Base-by-base conservation (phyloP, 2,888 invertebrate species). In the Myopa tessellatipennis region DNA sequence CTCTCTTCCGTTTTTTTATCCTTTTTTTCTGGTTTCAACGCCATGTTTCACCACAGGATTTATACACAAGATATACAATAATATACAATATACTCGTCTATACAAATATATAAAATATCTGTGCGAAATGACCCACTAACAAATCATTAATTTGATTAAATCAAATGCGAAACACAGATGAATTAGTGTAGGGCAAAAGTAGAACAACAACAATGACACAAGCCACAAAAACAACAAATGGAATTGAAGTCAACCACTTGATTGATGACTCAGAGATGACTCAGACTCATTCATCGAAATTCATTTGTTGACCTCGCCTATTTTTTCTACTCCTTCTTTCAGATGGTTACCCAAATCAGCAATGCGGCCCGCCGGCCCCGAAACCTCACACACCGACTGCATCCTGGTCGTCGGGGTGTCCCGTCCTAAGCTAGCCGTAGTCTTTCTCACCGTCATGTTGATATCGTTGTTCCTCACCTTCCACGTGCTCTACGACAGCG, bases 401-500 rank as follows among this genome's bases (percentile, higher is more conserved):
- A 94, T 95, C 87, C 91, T 95, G 85, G 94, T 95, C 86, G 94
- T 95, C 86, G 95, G 95, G 84, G 94, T 95, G 87, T 94, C 95
- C 89, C 93, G 95, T 90, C 95, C 95, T 85, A 95, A 94, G 90
- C 92, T 95, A 91, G 95, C 95, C 86, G 93, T 94, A 88, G 89
- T 89, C 78, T 93, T 95, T 89, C 92, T 95, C 83, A 93, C 94
- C 85, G 93, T 95, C 87, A 94, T 94, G 90, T 91, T 95, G 83
- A 91, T 95, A 82, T 95, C 95, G 58, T 91, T 95, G 83, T 95
- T 95, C 90, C 92, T 95, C 87, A 95, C 95, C 83, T 95, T 95
- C 90, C 95, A 95, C 88, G 93, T 95, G 85, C 92, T 95, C 79
- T 95, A 95, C 91, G 95, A 95, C 90, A 95, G 95, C 88, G 95